These are phyloP conservation scores for Chromobotia macracanthus DNA, from an alignment of 2,797 vertebrate species.

Conservation along the genomic window DNA sequence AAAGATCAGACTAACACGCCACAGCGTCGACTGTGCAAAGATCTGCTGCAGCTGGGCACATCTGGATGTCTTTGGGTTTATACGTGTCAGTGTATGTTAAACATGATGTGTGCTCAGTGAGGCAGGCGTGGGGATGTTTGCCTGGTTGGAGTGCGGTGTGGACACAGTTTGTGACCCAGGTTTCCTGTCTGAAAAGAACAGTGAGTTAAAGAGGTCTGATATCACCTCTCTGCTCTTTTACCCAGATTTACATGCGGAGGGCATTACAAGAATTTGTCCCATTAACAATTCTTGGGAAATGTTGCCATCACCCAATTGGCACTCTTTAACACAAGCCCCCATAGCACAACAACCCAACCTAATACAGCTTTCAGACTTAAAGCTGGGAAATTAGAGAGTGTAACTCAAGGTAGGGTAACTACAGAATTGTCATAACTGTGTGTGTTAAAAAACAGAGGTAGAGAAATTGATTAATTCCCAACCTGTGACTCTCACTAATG, in stretches of 20 bases:
- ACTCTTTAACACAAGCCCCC: slow-evolving; percentile 71
- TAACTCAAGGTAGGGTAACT: not conserved
- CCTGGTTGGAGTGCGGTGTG: not conserved
- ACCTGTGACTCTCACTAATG: slow-evolving; percentile 57
- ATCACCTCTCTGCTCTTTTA: slow-evolving; percentile 52
- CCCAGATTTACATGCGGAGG: slow-evolving; percentile 47
- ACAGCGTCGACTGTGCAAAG: no score
- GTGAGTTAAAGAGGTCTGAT: not conserved
- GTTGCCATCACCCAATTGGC: slow-evolving; percentile 68
- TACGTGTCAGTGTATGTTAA: no score
- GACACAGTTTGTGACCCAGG: no score
- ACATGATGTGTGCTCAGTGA: no score
- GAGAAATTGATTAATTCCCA: slow-evolving; percentile 50
- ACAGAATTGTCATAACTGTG: not conserved
- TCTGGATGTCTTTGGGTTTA: no score
- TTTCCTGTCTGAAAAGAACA: no score
- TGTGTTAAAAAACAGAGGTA: slow-evolving; percentile 30
- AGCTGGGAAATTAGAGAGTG: not conserved
- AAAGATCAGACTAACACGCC: no score
- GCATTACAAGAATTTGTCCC: slow-evolving; percentile 46
- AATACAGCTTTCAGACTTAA: slow-evolving; percentile 45
- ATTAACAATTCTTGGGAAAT: slow-evolving; percentile 60
- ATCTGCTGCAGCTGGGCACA: no score
- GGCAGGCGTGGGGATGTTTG: no score
- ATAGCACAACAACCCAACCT: slow-evolving; percentile 66